phyloP scores from a whole-genome alignment of 2,113 vertebrate species.

The Hydropotes inermis region DNA sequence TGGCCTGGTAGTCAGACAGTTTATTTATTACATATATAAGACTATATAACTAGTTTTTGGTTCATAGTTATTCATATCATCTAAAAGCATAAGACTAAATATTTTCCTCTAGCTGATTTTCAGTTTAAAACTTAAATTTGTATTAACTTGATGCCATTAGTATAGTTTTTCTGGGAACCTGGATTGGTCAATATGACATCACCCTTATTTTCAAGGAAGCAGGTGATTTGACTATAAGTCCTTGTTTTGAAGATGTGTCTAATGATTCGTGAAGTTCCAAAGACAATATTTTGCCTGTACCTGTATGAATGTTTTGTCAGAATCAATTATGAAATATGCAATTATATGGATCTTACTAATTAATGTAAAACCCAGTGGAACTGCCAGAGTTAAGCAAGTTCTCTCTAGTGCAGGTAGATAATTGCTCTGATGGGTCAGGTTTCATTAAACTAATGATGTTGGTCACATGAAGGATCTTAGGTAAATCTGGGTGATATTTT shows the following conservation, averaged over 20 bases:
- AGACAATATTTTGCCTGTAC: constrained; percentile 18
- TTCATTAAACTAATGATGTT: not conserved
- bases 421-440: not conserved
- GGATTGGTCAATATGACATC: not conserved
- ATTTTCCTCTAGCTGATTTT: not conserved
- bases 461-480: not conserved
- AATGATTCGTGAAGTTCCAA: not conserved
- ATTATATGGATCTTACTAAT: constrained; percentile 38
- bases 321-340: constrained; percentile 13
- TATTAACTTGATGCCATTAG: not conserved
- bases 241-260: not conserved
- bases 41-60: not conserved
- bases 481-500: not conserved
- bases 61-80: not conserved
- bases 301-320: constrained; percentile 39
- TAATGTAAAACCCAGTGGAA: not conserved
- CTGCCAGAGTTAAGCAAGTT: not conserved
- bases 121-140: not conserved
- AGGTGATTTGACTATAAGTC: not conserved
- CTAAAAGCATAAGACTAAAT: not conserved
- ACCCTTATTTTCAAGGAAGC: not conserved
- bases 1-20: not conserved
- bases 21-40: not conserved
- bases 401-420: not conserved
- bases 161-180: not conserved